Conservation (phyloP, 2,797 vertebrate genomes). For the Phalloptychus januarius region DNA sequence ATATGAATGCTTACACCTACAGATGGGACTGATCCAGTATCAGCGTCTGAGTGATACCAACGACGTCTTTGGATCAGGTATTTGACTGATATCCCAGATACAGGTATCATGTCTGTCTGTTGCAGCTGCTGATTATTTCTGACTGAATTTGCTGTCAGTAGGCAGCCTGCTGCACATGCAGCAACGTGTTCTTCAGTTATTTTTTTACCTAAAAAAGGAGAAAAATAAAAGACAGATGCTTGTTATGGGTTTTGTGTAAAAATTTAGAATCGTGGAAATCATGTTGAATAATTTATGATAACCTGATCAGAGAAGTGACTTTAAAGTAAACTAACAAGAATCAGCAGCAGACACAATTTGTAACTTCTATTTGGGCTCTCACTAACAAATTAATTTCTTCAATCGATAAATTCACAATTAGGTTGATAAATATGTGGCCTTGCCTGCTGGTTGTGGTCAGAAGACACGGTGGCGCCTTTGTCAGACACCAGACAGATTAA, state of each 20-base stretch:
- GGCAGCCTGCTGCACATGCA: not conserved
- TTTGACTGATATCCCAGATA: not conserved
- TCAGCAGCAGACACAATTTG: not conserved
- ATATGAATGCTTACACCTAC: not conserved
- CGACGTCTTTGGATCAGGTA: not conserved
- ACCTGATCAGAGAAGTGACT: not conserved
- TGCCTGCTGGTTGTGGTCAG: no score
- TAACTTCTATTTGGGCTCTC: not conserved
- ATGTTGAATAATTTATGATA: not conserved
- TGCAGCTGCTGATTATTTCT: not conserved
- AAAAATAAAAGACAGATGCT: not conserved
- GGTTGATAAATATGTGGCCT: not conserved
- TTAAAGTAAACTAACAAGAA: not conserved
- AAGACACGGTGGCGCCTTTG: no score
- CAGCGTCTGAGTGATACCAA: not conserved
- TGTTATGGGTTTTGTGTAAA: not conserved
- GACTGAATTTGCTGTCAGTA: not conserved
- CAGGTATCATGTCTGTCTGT: not conserved
- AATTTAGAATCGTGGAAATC: not conserved
- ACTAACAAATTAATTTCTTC: not conserved
- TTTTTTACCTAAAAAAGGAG: not conserved
- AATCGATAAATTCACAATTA: not conserved
- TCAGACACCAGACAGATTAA: no score
- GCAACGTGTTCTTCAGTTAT: not conserved
- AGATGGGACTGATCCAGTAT: not conserved